Conservation (phyloP, 2,113 vertebrate species). For the Elephantulus edwardii region DNA sequence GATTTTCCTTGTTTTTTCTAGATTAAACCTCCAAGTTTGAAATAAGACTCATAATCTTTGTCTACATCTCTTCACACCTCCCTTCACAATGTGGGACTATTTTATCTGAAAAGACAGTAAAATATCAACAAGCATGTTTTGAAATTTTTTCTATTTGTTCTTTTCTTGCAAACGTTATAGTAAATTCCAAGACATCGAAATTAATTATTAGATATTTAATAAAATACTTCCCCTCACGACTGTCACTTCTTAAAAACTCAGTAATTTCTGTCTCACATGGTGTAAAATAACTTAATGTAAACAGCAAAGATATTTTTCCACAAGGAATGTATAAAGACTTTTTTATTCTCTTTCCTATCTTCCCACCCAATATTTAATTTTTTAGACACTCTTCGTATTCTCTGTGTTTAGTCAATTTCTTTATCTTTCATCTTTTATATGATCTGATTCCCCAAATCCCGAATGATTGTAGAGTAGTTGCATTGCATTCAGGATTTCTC, state of each 20-base stretch:
- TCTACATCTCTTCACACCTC: not conserved
- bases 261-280: not conserved
- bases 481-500: not conserved
- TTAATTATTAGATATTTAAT: slow-evolving; percentile 6
- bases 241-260: not conserved
- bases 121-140: not conserved
- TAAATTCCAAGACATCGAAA: not conserved
- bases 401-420: not conserved
- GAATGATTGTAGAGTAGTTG: not conserved
- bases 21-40: not conserved
- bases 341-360: not conserved
- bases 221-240: not conserved
- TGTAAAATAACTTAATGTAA: not conserved
- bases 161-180: not conserved
- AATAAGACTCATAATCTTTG: not conserved
- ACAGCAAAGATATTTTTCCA: not conserved
- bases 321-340: not conserved
- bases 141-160: not conserved
- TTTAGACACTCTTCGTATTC: not conserved
- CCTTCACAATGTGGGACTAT: not conserved
- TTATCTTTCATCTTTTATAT: not conserved
- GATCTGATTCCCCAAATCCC: not conserved
- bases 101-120: slow-evolving; percentile 29
- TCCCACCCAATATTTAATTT: not conserved
- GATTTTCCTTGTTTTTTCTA: not conserved